Evolutionary conservation across 2,113 vertebrate species (phyloP).

Genomic region (Synodontis membranacea): DNA sequence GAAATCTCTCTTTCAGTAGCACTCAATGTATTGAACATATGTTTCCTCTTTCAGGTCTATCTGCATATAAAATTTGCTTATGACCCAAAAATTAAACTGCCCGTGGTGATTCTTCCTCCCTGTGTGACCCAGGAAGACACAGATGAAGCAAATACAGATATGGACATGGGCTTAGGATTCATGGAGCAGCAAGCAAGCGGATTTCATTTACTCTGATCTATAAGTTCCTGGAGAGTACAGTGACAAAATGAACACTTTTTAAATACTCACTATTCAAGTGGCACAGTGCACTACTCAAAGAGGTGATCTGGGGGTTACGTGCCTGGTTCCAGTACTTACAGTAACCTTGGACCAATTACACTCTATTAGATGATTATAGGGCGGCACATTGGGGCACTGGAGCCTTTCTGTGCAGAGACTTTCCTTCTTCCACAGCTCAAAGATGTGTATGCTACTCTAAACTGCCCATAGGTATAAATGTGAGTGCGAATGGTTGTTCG

Average conservation of each 20-base stretch:
- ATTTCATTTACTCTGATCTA: not conserved
- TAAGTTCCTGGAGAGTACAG: not conserved
- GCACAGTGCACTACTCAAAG: not conserved
- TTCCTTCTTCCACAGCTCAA: too few species aligned
- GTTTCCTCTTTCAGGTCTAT: conserved; percentile 57
- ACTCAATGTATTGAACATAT: not conserved
- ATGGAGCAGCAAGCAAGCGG: conserved; percentile 21
- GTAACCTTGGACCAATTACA: not conserved
- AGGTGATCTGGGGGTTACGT: not conserved
- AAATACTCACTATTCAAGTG: not conserved
- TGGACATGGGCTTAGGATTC: conserved; percentile 8
- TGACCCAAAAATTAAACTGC: conserved; percentile 67
- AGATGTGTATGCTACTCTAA: too few species aligned
- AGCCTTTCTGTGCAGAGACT: too few species aligned
- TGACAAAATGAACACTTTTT: not conserved
- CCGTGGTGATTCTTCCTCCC: conserved; percentile 63
- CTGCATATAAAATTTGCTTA: conserved; percentile 59
- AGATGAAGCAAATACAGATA: not conserved
- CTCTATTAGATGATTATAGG: not conserved
- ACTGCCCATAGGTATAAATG: too few species aligned
- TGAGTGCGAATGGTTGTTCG: too few species aligned
- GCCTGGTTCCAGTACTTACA: not conserved
- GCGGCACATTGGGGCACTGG: too few species aligned
- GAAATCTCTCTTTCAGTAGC: not conserved
- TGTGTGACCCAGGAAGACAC: conserved; percentile 52